A percentile compares a stretch with the other conserved stretches of the same genome.
Evolutionary conservation across 2,113 vertebrate genomes (phyloP).

Genomic region (Laticauda laticaudata): DNA sequence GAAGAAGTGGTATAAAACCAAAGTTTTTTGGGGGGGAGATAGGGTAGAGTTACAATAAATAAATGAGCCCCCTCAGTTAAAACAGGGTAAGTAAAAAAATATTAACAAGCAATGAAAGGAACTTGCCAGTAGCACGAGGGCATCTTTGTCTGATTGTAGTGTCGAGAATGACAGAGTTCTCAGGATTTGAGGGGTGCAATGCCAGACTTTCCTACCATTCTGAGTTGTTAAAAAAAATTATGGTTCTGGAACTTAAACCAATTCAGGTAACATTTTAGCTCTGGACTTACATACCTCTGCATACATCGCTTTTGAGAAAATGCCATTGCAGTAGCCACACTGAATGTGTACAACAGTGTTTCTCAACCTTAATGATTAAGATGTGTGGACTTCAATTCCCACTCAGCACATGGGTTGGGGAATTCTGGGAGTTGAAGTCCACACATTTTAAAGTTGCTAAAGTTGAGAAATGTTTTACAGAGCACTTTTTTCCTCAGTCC

Average conservation of each 20-base stretch:
- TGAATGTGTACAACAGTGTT: neutral
- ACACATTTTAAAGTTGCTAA: neutral
- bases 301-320: neutral
- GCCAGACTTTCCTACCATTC: neutral
- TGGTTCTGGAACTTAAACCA: neutral
- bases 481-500: neutral
- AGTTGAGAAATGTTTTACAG: neutral
- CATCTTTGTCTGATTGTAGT: constrained; percentile 4
- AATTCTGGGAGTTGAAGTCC: neutral
- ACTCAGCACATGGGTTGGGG: neutral
- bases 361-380: neutral
- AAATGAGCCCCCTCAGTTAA: neutral
- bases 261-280: neutral
- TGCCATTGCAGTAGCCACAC: neutral
- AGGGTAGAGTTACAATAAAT: constrained; percentile 61
- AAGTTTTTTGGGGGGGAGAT: constrained; percentile 23
- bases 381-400: neutral
- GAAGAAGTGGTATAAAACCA: constrained; percentile 38
- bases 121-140: accelerated
- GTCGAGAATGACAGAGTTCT: neutral
- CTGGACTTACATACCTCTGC: neutral
- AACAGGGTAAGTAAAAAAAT: neutral
- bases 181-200: neutral
- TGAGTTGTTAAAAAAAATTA: neutral
- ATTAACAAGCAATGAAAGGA: constrained; percentile 12